phyloP scores from a whole-genome alignment of 2,797 vertebrate genomes.

The Loris lydekkerianus region DNA sequence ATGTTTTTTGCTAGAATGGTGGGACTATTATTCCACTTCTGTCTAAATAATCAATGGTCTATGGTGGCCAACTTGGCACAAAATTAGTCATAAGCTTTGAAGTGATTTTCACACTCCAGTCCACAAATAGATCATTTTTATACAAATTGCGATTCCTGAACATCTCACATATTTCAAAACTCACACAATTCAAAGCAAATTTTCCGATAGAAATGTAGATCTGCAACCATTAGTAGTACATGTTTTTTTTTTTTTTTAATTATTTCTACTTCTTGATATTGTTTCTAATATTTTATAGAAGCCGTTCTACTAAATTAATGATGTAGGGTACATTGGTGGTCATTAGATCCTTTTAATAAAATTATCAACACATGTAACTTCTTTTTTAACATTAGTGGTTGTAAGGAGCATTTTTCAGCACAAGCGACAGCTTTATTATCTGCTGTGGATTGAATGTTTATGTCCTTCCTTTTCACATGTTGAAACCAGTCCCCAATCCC shows the following conservation, averaged over 20 bases:
- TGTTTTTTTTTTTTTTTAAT: not conserved
- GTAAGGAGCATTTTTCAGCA: not conserved
- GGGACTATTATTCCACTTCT: not conserved
- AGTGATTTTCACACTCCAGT: not conserved
- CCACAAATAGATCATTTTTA: not conserved
- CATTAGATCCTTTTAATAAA: not conserved
- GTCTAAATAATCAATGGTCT: not conserved
- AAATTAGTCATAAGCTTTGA: not conserved
- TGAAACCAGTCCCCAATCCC: not conserved
- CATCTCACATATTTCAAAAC: conserved; percentile 1
- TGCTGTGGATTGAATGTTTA: not conserved
- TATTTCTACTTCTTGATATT: not conserved
- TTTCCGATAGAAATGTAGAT: not conserved
- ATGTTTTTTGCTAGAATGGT: not conserved
- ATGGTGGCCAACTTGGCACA: not conserved
- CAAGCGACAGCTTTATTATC: not conserved
- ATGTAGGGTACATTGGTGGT: not conserved
- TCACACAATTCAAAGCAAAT: not conserved
- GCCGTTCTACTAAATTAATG: not conserved
- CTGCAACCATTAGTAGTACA: not conserved
- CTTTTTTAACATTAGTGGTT: not conserved
- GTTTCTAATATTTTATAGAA: conserved; percentile 33
- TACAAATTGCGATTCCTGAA: not conserved
- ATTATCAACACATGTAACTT: not conserved
- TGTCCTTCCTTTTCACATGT: too few relatives aligned